Evolutionary conservation across 2,888 invertebrate species (phyloP).

Genomic region (Drosophila ustulata): DNA sequence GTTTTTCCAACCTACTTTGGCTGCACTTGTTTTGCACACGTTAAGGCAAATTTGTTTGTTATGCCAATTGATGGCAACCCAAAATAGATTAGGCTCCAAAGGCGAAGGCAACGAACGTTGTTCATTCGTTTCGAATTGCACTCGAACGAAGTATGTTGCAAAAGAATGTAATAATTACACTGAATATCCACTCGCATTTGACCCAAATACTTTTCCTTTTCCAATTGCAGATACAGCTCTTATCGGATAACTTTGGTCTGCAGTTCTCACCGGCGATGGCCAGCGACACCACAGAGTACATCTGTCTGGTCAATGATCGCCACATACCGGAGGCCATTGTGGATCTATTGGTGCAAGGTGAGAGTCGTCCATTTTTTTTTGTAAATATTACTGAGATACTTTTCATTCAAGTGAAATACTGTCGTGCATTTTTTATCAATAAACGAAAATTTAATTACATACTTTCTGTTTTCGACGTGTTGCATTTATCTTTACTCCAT

Average conservation of each 20-base stretch:
- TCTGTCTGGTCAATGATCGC: slow-evolving; percentile 89
- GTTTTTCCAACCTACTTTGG: slow-evolving; percentile 27
- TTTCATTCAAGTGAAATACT: no score
- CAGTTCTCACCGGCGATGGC: slow-evolving; percentile 88
- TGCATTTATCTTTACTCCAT: background rate
- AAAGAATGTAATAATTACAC: slow-evolving; percentile 17
- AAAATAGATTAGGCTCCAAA: slow-evolving; percentile 30
- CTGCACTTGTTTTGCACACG: slow-evolving; percentile 52
- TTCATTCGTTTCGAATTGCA: slow-evolving; percentile 5
- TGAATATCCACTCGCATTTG: slow-evolving; percentile 12
- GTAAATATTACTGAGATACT: background rate
- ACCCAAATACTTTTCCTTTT: slow-evolving; percentile 2
- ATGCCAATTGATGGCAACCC: slow-evolving; percentile 45
- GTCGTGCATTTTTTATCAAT: no score
- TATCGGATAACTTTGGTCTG: slow-evolving; percentile 87
- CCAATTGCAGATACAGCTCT: slow-evolving; percentile 86
- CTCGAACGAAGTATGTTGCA: slow-evolving; percentile 2
- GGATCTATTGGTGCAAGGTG: slow-evolving; percentile 89
- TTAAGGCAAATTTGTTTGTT: slow-evolving; percentile 57
- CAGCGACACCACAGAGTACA: slow-evolving; percentile 88
- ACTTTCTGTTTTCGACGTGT: no score
- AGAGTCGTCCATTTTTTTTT: slow-evolving; percentile 59
- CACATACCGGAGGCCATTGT: slow-evolving; percentile 89
- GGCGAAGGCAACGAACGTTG: background rate
- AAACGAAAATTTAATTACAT: no score